A percentile compares a stretch with the other conserved stretches of the same genome.
These are phyloP conservation scores for Temnothorax ravouxi DNA, from an alignment of 2,888 invertebrate genomes.

Conservation along the genomic window DNA sequence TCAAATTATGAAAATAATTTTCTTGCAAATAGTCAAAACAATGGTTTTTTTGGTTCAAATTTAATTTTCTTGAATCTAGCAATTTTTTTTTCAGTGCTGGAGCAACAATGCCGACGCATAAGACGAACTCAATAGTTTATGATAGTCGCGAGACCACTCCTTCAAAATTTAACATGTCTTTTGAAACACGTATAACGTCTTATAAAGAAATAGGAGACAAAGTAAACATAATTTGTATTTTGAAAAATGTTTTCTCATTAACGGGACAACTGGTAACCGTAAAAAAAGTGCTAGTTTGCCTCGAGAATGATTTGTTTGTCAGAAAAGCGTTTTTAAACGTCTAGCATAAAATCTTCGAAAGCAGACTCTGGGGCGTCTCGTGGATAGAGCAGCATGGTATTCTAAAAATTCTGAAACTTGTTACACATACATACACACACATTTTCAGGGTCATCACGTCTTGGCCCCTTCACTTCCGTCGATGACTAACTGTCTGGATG, in stretches of 20 bases:
- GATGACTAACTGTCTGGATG: constrained; percentile 29
- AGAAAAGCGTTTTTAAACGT: constrained; percentile 2
- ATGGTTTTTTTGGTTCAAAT: no score
- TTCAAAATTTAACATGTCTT: constrained; percentile 16
- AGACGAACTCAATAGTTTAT: constrained; percentile 54
- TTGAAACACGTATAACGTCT: background rate
- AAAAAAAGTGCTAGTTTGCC: background rate
- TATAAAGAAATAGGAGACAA: background rate
- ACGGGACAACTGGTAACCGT: background rate
- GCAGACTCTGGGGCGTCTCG: constrained; percentile 35
- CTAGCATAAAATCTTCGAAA: constrained; percentile 10
- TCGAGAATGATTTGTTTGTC: constrained; percentile 9
- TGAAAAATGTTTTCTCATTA: background rate
- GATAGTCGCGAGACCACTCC: constrained; percentile 1
- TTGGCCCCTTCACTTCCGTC: constrained; percentile 52
- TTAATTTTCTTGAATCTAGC: no score
- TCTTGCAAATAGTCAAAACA: no score
- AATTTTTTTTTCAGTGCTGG: no score
- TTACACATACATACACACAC: constrained; percentile 37
- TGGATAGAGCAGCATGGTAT: constrained; percentile 53
- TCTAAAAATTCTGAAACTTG: constrained; percentile 68
- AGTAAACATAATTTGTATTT: background rate
- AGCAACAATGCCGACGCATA: constrained; percentile 58
- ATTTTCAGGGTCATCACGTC: constrained; percentile 63
- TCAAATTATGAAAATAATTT: no score